phyloP scores from a whole-genome alignment of 2,113 vertebrate genomes.

The Morone chrysops region DNA sequence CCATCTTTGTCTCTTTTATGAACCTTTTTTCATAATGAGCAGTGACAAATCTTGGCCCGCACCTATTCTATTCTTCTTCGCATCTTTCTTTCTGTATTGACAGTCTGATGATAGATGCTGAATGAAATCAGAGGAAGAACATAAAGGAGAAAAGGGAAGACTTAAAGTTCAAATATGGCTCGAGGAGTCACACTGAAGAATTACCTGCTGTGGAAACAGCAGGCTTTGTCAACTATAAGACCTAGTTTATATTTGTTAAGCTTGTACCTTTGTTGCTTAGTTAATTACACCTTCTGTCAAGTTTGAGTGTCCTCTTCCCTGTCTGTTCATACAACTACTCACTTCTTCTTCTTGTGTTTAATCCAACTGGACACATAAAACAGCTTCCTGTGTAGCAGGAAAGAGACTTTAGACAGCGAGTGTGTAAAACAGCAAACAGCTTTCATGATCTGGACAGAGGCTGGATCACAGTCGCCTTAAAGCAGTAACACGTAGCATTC shows the following conservation, averaged over 20 bases:
- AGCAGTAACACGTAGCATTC: background rate
- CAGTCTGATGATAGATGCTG: too few species aligned
- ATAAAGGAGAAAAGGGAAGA: background rate
- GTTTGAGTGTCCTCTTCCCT: background rate
- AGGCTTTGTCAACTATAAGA: background rate
- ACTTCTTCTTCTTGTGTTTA: slow-evolving; percentile 2
- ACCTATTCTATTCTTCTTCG: background rate
- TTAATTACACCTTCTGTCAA: background rate
- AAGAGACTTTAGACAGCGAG: background rate
- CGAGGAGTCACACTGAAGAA: background rate
- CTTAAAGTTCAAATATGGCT: background rate
- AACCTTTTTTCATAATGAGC: background rate
- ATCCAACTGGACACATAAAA: background rate
- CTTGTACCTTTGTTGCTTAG: background rate
- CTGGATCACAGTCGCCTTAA: background rate
- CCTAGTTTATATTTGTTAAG: background rate
- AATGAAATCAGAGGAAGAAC: background rate
- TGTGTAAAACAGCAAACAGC: background rate
- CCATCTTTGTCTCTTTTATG: background rate
- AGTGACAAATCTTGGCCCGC: background rate
- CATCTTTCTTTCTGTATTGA: background rate
- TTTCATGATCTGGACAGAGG: background rate
- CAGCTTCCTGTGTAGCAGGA: slow-evolving; percentile 6
- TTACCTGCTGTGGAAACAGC: background rate
- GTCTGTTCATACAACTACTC: background rate